Base-by-base conservation (phyloP, 2,888 invertebrate genomes). In the Epistrophe eligans region DNA sequence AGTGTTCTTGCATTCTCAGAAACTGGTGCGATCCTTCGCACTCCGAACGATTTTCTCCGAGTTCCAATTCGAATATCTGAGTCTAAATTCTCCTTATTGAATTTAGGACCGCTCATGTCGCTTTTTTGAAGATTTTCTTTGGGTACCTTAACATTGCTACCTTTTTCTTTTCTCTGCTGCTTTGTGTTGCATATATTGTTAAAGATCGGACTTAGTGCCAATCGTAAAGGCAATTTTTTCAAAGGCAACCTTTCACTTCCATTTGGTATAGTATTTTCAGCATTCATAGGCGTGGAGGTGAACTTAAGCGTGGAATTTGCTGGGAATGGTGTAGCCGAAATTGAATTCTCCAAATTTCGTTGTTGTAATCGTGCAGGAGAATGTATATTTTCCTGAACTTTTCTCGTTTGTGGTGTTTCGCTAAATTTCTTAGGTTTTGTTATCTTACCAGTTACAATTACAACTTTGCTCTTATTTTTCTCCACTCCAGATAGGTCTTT, bases 201-300 rank as follows among this genome's bases (percentile, higher is more conserved):
- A 0, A 48, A 4, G 13, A 67, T 67, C 19, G 67, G 67, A 13
- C 67, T 67, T 2, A 67, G 19, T 9, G 67, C 9, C 2, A 17
- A 19, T 28, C 66, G 11, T 2, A 17, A 7, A 4, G 19, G n/a
- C 8, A 62, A 40, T 43, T 43, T 38, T 9, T 10, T 62, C 13
- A 38, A 19, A 38, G 17, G 38, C 8, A 40, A 40, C 15, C 3
- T 15, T 0, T 11, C 9, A 17, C 7, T 15, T 0, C n/a, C 9
- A 28, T 24, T 38, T 13, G 32, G 15, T 2, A 6, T 45, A 11
- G 11, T 32, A 7, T 3, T 0, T 38, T n/a, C 48, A 1, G 2
- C 17, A 57, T 45, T 40, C 17, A 70, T 3, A 0, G 84, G 84
- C 0, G 84, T 84, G 4, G 84, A 84, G 0, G 84, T 74, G 13